Percentiles rank a stretch among this genome's conserved stretches.
Conservation (phyloP, 2,113 vertebrate species). For the Ciconia stormi region DNA sequence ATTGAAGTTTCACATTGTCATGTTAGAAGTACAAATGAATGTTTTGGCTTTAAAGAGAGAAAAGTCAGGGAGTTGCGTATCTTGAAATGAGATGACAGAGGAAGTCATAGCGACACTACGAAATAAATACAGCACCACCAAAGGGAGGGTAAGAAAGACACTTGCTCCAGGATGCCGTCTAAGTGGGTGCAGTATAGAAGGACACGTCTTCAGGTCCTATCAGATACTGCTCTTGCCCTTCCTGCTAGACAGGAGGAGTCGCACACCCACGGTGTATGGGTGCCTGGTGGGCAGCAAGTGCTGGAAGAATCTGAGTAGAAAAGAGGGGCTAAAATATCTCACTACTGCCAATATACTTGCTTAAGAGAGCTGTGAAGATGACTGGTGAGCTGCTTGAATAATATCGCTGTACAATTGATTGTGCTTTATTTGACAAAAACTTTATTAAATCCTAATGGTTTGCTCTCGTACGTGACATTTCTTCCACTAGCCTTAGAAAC, state of each 20-base stretch:
- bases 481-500: background rate
- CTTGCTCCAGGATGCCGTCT: background rate
- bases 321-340: background rate
- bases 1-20: background rate
- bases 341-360: background rate
- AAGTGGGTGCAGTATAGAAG: background rate
- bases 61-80: background rate
- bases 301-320: background rate
- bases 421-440: background rate
- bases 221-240: background rate
- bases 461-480: background rate
- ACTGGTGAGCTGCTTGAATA: background rate
- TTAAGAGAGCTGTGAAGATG: background rate
- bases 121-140: fast-evolving
- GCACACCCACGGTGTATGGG: background rate
- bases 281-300: background rate
- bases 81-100: background rate
- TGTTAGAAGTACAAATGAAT: background rate
- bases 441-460: background rate
- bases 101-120: background rate
- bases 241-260: background rate
- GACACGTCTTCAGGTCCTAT: background rate
- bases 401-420: background rate
- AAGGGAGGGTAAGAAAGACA: background rate
- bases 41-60: background rate